Evolutionary conservation across 2,888 invertebrate genomes (phyloP), one percentile per base, ranked within the genome.

Genomic region (Tetragonisca angustula): DNA sequence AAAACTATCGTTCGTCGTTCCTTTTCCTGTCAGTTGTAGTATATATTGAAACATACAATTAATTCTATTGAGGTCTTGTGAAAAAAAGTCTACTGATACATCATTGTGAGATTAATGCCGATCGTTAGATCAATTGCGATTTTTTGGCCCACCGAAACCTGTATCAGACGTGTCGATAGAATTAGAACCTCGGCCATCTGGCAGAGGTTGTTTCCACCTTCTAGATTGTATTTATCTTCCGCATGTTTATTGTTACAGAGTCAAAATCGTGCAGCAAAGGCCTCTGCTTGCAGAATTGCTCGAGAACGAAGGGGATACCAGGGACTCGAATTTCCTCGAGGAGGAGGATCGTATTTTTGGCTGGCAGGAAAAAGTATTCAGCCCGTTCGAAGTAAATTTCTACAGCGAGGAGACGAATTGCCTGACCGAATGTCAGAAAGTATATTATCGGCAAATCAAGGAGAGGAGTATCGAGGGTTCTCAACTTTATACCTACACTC

Each of bases 361-460:
- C 87, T 97, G 97, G 97, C 97, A 97, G 92, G 96, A 97, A 91
- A 97, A 97, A 94, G 93, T 95, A 0, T 96, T 97, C 80, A 96
- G 96, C 86, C 94, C 94, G 15, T 94, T 94, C 89, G 97, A 97
- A 93, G 91, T 95, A 17, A 95, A 96, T 73, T 95, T 95, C 77
- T 97, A 96, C 90, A 93, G 93, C 2, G 96, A 97, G 59, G 93
- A 95, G 61, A 95, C 95, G 64, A 97, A 97, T 91, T 97, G 97
- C 88, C 89, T 95, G 0, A 96, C 96, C 2, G 96, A 96, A 24
- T 91, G 94, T n/a, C 96, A 97, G 73, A 95, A 95, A 79, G 94
- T 95, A 79, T 96, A 96, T 88, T 95, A 96, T 88, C 92, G 94
- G 36, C 93, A 93, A 82, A 93, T 95, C 11, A 72, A 95, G 3